Base-by-base conservation (phyloP, 2,797 vertebrate genomes). In the Botia kubotai region DNA sequence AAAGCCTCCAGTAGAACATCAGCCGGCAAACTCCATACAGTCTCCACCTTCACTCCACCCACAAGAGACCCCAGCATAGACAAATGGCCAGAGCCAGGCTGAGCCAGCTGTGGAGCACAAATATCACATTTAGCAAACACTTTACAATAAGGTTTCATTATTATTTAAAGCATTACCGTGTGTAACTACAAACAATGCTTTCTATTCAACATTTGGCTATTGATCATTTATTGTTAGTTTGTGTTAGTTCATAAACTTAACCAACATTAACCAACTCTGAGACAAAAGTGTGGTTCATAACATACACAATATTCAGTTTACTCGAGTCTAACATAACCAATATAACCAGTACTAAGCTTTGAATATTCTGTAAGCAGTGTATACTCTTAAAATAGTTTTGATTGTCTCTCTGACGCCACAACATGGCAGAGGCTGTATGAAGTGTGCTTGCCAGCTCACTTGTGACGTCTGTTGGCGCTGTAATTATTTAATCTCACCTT, bases 1-100 rank as follows among this genome's bases (percentile, higher is more conserved):
- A 95, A 75, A 0, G 86, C 87, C 0, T 87, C 85, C 60, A 92
- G 90, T 75, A 95, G 88, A 71, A 23, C 83, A 81, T 92, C 89
- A 16, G 91, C 85, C 1, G 92, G 85, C 80, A 95, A 77, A 11
- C 39, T 75, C 86, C 89, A 80, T 21, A 94, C 75, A 0, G 75
- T 85, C 83, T 94, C 93, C 1, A 91, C 88, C 85, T 87, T 93
- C 62, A 95, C 65, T n/a, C 95, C 94, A 13, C 86, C 81, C 17
- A 90, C 67, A n/a, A 95, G 90, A 2, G 88, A 89, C 26, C 93
- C 93, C 0, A 95, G 90, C 57, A 83, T n/a, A 81, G 87, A 58
- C 83, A 95, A 86, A 75, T 81, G 78, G 17, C 86, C 77, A 43
- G 76, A 26, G 26, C 77, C 90, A 4, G 85, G 83, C 26, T 67